Conservation (phyloP, 2,113 vertebrate species). For the Aptenodytes forsteri region DNA sequence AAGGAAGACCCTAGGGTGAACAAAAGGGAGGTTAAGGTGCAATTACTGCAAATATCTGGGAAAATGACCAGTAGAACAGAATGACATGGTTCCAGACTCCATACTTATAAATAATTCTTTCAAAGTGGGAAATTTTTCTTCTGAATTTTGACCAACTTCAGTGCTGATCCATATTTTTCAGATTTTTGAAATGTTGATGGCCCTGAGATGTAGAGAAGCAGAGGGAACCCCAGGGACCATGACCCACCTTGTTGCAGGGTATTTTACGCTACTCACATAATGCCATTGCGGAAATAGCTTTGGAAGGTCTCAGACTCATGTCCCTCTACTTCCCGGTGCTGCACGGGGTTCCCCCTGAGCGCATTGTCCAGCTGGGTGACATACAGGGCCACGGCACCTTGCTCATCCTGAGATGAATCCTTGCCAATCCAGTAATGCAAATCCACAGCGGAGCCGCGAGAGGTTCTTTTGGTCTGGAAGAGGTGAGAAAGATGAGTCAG, state of each 20-base stretch:
- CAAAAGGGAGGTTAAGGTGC: neutral
- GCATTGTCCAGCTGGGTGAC: slow-evolving; percentile 82
- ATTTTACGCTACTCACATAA: slow-evolving; percentile 79
- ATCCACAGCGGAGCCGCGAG: slow-evolving; percentile 53
- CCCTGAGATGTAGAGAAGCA: neutral
- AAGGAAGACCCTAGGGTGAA: neutral
- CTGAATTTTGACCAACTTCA: neutral
- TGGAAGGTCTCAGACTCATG: slow-evolving; percentile 83
- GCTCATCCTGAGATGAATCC: slow-evolving; percentile 85
- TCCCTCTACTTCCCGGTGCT: slow-evolving; percentile 87
- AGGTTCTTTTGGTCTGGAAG: slow-evolving; percentile 70
- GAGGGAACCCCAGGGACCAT: neutral
- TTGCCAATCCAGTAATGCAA: slow-evolving; percentile 90
- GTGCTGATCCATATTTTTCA: neutral
- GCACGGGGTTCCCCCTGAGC: slow-evolving; percentile 79
- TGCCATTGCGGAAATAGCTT: slow-evolving; percentile 87
- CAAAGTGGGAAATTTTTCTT: neutral
- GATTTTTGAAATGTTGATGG: fast-evolving
- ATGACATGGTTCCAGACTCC: fast-evolving
- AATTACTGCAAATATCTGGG: neutral
- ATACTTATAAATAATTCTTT: neutral
- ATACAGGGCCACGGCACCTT: slow-evolving; percentile 82
- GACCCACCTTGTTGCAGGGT: fast-evolving
- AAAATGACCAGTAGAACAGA: neutral
- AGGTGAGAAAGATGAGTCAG: neutral